These are phyloP conservation scores for Lichenostomus cassidix DNA, from an alignment of 2,113 vertebrate genomes.

Conservation along the genomic window DNA sequence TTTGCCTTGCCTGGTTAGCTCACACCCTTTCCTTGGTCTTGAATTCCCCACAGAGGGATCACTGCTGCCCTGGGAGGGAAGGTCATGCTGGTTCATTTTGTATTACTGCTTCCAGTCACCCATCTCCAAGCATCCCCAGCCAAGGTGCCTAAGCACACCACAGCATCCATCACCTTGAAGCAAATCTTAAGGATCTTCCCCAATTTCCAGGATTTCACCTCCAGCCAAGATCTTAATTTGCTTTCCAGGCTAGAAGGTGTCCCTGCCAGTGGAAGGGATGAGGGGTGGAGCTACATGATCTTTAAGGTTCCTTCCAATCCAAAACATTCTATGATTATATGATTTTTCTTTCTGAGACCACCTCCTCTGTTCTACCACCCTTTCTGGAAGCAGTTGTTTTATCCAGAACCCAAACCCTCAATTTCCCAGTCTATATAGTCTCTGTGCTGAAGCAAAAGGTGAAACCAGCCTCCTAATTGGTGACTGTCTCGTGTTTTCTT, in stretches of 20 bases:
- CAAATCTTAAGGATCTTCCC: neutral
- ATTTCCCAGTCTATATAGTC: neutral
- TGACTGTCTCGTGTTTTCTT: neutral
- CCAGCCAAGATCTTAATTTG: neutral
- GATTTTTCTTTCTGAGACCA: neutral
- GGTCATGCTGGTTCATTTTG: neutral
- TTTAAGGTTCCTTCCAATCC: neutral
- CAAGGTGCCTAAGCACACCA: neutral
- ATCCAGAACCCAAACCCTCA: neutral
- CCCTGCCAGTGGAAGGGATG: neutral
- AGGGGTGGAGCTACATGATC: fast-evolving
- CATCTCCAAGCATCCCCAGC: neutral
- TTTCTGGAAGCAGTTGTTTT: neutral
- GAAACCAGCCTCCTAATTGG: neutral
- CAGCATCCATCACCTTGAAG: neutral
- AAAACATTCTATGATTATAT: neutral
- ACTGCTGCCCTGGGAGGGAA: neutral
- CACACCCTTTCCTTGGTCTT: neutral
- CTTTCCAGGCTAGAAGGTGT: neutral
- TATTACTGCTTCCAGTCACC: neutral
- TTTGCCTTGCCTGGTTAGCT: neutral
- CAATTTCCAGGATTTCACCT: neutral
- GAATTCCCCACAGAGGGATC: neutral
- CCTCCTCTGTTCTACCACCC: neutral
- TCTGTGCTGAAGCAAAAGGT: neutral